These are phyloP conservation scores for Dryobotodes eremita DNA, from an alignment of 2,888 invertebrate species.

Conservation along the genomic window DNA sequence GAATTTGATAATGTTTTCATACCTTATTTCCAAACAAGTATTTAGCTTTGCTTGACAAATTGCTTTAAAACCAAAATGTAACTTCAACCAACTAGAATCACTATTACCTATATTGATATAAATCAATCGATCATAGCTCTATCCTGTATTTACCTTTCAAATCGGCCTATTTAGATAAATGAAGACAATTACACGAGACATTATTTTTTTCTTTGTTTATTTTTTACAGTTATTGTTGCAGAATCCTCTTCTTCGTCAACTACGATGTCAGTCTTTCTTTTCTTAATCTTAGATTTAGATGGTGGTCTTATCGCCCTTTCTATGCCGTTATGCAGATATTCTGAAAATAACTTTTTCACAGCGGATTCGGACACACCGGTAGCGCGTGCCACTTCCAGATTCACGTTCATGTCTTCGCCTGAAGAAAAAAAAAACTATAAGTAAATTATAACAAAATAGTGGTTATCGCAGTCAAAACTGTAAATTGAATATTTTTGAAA, in stretches of 20 bases:
- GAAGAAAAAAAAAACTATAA: neutral
- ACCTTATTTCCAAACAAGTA: neutral
- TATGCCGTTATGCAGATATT: neutral
- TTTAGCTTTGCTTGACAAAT: neutral
- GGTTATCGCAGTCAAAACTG: neutral
- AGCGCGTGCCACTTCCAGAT: conserved; percentile 8
- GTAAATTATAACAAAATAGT: neutral
- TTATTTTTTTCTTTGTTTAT: neutral
- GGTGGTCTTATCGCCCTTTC: conserved; percentile 7
- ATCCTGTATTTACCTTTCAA: neutral
- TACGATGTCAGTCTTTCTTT: conserved; percentile 4
- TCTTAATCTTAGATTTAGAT: neutral
- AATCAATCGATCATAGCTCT: neutral
- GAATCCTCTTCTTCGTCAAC: neutral
- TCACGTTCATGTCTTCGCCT: conserved; percentile 42
- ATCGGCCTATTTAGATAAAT: neutral
- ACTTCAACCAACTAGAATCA: neutral
- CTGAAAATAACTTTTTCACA: neutral
- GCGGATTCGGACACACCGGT: conserved; percentile 26
- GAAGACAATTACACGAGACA: neutral
- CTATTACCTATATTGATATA: neutral
- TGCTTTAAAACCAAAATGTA: neutral
- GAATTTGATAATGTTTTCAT: neutral
- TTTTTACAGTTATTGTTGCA: neutral
- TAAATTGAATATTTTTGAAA: neutral